phyloP scores from a whole-genome alignment of 2,113 vertebrate genomes.

The Geococcyx californianus region DNA sequence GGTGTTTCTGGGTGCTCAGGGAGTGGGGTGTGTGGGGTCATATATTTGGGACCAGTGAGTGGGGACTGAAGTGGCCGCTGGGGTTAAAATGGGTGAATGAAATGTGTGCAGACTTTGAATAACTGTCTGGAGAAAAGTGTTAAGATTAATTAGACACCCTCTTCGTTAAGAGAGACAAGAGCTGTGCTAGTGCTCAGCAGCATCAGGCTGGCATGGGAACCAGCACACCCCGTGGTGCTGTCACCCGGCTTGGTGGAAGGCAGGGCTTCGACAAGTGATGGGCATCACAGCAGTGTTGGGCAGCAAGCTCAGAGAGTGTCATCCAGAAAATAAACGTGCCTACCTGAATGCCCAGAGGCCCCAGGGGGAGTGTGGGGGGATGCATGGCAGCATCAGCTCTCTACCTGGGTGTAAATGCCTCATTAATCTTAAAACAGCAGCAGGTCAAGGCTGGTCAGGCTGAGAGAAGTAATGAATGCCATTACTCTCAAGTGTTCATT shows the following conservation, averaged over 20 bases:
- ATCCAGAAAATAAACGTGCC: not conserved
- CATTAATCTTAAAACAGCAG: not conserved
- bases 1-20: fast-evolving
- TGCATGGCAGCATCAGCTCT: fast-evolving
- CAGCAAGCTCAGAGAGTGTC: not conserved
- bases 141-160: not conserved
- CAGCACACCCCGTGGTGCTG: fast-evolving
- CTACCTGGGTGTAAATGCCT: not conserved
- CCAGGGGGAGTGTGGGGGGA: not conserved
- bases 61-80: fast-evolving
- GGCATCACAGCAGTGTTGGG: fast-evolving
- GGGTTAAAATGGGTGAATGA: not conserved
- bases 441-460: not conserved
- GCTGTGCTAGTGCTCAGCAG: fast-evolving
- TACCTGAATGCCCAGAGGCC: not conserved
- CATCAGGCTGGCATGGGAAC: not conserved
- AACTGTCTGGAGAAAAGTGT: not conserved
- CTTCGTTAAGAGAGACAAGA: not conserved
- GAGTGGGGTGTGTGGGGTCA: fast-evolving
- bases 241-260: fast-evolving
- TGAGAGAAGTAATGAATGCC: not conserved
- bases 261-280: fast-evolving
- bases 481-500: not conserved
- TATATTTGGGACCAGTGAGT: fast-evolving
- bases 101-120: fast-evolving